Evolutionary conservation across 2,797 vertebrate species (phyloP).

Genomic region (Leptodactylus fallax): DNA sequence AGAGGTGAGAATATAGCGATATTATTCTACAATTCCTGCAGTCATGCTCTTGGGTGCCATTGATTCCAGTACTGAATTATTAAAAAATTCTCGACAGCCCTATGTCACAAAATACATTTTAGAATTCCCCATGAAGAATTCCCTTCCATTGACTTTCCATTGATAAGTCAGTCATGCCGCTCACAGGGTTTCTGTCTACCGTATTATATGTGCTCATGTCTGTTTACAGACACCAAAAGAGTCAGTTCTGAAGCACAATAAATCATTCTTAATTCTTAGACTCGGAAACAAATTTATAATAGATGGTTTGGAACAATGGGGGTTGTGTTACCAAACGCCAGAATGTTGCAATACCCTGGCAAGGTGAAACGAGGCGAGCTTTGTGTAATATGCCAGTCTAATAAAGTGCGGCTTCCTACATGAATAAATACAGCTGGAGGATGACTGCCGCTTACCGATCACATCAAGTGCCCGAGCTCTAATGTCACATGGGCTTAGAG

Average conservation of each 20-base stretch:
- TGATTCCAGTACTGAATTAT: not conserved
- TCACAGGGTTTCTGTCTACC: not conserved
- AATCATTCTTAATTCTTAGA: conserved; percentile 28
- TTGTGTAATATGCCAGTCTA: conserved; percentile 36
- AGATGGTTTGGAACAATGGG: conserved; percentile 46
- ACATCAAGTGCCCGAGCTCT: conserved; percentile 38
- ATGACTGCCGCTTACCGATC: conserved; percentile 46
- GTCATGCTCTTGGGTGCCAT: too few species aligned
- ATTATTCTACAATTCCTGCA: too few species aligned
- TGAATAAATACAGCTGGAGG: conserved; percentile 55
- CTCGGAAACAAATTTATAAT: conserved; percentile 36
- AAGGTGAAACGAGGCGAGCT: conserved; percentile 50
- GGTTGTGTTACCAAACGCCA: conserved; percentile 43
- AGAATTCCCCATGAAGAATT: not conserved
- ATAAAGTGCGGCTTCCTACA: conserved; percentile 54
- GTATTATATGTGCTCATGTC: not conserved
- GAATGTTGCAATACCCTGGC: conserved; percentile 41
- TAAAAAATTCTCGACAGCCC: not conserved
- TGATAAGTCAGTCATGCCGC: too few species aligned
- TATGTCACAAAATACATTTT: not conserved
- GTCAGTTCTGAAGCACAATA: not conserved
- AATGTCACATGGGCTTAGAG: not conserved
- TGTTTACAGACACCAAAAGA: not conserved
- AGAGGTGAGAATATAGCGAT: too few species aligned
- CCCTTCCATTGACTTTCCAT: not conserved